Conservation (phyloP, 2,888 invertebrate genomes). For the Gisinianus flammeolus region DNA sequence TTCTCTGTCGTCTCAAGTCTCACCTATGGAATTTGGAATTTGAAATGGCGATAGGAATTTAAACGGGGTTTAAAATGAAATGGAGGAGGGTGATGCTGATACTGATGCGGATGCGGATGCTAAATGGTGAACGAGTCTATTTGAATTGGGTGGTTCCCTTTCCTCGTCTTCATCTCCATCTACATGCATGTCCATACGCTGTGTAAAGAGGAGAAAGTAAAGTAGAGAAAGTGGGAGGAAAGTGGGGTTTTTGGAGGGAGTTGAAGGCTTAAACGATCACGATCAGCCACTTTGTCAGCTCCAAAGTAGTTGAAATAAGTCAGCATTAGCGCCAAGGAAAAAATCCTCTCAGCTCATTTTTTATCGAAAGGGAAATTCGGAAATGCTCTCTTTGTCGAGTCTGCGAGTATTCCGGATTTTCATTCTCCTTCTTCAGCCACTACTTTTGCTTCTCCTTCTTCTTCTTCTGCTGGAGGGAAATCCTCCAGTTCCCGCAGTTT, state of each 20-base stretch:
- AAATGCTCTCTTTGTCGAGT: no score
- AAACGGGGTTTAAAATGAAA: neutral
- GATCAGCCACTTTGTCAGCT: conserved; percentile 14
- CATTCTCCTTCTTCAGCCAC: neutral
- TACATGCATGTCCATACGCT: no score
- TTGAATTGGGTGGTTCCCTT: neutral
- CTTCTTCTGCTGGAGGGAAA: no score
- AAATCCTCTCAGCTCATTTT: neutral
- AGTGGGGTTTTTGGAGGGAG: neutral
- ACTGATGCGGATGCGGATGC: no score
- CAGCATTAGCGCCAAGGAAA: neutral
- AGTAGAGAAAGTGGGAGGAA: neutral
- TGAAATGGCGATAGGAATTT: no score
- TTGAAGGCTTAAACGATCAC: neutral
- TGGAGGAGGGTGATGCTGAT: no score
- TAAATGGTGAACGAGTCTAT: neutral
- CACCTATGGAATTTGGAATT: no score
- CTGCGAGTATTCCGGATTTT: neutral
- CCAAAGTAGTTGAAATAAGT: conserved; percentile 16
- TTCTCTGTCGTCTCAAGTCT: no score
- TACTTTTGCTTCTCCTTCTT: no score
- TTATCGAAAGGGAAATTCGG: no score
- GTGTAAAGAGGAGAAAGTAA: neutral
- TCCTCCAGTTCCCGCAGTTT: no score
- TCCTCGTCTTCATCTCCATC: neutral